A percentile compares a stretch with the other conserved stretches of the same genome.
Conservation (phyloP, 2,888 invertebrate species). For the Drosophila nigritarsus region DNA sequence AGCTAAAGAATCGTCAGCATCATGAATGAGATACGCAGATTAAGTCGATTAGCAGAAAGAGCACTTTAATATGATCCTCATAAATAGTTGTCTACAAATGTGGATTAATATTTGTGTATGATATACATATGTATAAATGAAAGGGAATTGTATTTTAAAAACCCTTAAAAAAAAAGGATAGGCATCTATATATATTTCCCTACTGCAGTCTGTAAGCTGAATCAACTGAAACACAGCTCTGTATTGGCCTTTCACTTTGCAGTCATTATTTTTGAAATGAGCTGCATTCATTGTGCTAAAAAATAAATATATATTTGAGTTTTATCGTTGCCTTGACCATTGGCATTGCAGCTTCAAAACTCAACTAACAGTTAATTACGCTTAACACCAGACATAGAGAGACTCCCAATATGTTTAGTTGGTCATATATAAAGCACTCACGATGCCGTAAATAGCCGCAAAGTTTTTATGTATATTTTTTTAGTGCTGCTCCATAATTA, state of each 20-base stretch:
- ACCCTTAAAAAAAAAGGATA: not conserved
- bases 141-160: not conserved
- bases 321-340: conserved; percentile 51
- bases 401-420: conserved; percentile 6
- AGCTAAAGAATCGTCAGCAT: not conserved
- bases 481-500: conserved; percentile 67
- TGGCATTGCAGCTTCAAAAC: conserved; percentile 54
- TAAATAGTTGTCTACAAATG: not conserved
- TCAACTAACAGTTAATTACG: conserved; percentile 69
- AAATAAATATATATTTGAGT: conserved; percentile 3
- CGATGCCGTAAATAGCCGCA: conserved; percentile 53
- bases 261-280: not conserved
- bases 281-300: conserved; percentile 11
- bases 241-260: conserved; percentile 4
- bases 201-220: not conserved
- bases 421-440: conserved; percentile 34
- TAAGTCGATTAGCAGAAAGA: not conserved
- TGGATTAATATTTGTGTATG: not conserved
- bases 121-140: not conserved
- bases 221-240: not conserved
- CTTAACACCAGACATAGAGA: conserved; percentile 41
- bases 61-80: not conserved
- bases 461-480: conserved; percentile 57
- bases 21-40: not conserved
- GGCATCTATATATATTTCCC: not conserved